phyloP scores from a whole-genome alignment of 2,797 vertebrate species.

The Sarcoramphus papa region DNA sequence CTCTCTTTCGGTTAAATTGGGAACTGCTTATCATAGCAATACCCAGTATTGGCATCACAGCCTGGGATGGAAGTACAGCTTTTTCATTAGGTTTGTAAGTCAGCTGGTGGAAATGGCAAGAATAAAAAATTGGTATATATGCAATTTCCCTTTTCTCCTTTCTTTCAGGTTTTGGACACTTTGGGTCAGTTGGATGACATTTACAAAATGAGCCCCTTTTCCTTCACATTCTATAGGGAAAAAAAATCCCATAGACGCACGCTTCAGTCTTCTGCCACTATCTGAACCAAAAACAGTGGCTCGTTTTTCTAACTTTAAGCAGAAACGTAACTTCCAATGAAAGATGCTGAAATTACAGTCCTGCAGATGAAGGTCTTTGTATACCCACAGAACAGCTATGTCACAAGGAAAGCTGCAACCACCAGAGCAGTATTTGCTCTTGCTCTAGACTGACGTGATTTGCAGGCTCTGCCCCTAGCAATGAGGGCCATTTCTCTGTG shows the following conservation, averaged over 20 bases:
- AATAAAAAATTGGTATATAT: neutral
- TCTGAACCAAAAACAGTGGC: neutral
- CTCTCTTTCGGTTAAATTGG: neutral
- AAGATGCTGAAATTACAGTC: neutral
- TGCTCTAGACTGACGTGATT: neutral
- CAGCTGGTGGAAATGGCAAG: neutral
- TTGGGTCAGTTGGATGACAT: neutral
- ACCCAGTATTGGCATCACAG: neutral
- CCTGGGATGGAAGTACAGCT: neutral
- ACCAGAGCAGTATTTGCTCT: neutral
- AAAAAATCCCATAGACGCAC: accelerated
- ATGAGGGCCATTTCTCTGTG: neutral
- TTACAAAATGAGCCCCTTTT: neutral
- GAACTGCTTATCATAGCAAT: conserved; percentile 14
- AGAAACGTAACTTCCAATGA: neutral
- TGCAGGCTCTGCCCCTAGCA: neutral
- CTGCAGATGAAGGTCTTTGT: neutral
- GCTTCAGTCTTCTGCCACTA: neutral
- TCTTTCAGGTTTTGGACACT: neutral
- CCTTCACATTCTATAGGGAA: neutral
- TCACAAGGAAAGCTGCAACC: neutral
- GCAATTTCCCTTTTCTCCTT: neutral
- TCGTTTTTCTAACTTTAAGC: neutral
- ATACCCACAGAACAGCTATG: neutral
- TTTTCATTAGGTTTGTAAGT: neutral